Evolutionary conservation across 2,888 invertebrate genomes (phyloP).

Genomic region (Gastracanthus pulcherrimus): DNA sequence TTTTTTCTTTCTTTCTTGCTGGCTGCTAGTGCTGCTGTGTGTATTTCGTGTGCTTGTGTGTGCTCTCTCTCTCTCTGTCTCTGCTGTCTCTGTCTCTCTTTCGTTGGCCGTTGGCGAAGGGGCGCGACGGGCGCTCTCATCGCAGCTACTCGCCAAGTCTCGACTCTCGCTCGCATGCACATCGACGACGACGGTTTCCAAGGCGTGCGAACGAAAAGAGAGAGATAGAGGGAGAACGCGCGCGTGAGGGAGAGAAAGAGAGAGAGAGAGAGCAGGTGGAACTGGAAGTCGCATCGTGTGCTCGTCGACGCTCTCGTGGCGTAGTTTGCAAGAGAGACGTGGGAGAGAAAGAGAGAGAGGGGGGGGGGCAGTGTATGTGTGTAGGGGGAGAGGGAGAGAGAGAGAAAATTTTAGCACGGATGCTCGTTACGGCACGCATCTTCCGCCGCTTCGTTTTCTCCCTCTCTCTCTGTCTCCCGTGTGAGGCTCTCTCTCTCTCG

Average conservation of each 20-base stretch:
- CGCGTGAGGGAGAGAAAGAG: slow-evolving; percentile 16
- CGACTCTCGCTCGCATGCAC: no score
- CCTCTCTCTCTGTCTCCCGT: not conserved
- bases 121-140: slow-evolving; percentile 47
- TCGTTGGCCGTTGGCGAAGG: slow-evolving; percentile 51
- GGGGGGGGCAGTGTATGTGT: not conserved
- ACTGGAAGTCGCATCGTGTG: slow-evolving; percentile 13
- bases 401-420: slow-evolving; percentile 40
- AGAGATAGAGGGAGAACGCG: not conserved
- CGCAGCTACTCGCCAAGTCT: no score
- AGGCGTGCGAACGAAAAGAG: slow-evolving; percentile 39
- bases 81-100: not conserved
- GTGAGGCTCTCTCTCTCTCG: not conserved
- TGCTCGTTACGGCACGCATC: slow-evolving; percentile 42
- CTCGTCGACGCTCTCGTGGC: slow-evolving; percentile 7
- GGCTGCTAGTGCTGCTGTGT: not conserved
- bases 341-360: slow-evolving; percentile 14
- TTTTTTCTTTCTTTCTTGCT: not conserved
- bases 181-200: slow-evolving; percentile 53
- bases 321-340: not conserved
- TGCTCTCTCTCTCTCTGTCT: not conserved
- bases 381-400: slow-evolving; percentile 14
- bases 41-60: not conserved
- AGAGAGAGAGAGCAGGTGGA: slow-evolving; percentile 36
- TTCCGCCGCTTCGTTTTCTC: not conserved